Base-by-base conservation (phyloP, 2,113 vertebrate genomes). In the Trogon melanurus region DNA sequence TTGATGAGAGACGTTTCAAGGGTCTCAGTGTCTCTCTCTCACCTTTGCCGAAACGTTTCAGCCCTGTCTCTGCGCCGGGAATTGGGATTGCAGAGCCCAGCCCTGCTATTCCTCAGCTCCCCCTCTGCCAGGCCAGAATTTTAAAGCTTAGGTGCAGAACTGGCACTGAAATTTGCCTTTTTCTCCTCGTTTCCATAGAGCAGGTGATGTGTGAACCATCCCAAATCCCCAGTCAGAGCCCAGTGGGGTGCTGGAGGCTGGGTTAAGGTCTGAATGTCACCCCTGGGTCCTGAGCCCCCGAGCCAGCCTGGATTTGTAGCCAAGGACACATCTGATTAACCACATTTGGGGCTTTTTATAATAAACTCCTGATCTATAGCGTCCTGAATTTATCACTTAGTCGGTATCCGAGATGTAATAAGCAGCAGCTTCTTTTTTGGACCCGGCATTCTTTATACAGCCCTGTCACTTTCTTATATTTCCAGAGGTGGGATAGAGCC, bases 41-140 rank as follows among this genome's bases (percentile, higher is more conserved):
- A 96, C 96, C 97, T 97, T 96, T 95, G 71, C 86, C 93, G 93
- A 93, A 97, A 94, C 47, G 57, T 80, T 62, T 53, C 92, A 81
- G 82, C 14, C 62, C 64, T 53, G 23, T 85, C 65, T 75, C 61
- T 65, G 0, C 12, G 74, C 71, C 5, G 10, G 60, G 74, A 71
- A 73, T 48, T 70, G 65, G 60, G 73, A 60, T 25, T 60, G 47
- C 20, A 36, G 50, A 66, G 76, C 51, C 53, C 53, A 53, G 51
- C 29, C 21, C 47, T 12, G 32, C 61, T 54, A 1, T 21, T 57
- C 62, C 71, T 36, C 65, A 26, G 64, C 75, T 51, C 4, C 58
- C 61, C 23, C 32, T 81, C 41, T 15, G 66, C 78, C 58, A 41
- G 38, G 72, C 45, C 32, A 74, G 53, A 22, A 8, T 32, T 62